Evolutionary conservation across 2,113 vertebrate genomes (phyloP).

Genomic region (Scatophagus argus): DNA sequence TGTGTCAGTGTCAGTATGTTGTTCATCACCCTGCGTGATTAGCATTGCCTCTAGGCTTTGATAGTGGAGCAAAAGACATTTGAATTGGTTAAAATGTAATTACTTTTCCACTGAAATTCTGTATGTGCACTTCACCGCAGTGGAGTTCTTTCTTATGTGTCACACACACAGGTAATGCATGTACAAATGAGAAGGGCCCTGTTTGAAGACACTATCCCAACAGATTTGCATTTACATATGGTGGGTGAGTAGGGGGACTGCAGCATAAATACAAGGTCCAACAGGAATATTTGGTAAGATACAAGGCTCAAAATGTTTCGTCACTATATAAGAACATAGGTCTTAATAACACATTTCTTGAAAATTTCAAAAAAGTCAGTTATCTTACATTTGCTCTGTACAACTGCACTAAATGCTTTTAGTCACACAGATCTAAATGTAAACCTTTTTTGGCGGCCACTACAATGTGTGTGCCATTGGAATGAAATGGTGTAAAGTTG

Average conservation of each 20-base stretch:
- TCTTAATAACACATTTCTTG: conserved; percentile 3
- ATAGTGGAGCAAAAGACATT: background rate
- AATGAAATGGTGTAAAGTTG: conserved; percentile 39
- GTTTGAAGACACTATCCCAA: conserved; percentile 58
- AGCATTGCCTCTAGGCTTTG: background rate
- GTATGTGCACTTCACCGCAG: conserved; percentile 17
- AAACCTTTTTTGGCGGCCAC: background rate
- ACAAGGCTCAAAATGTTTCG: background rate
- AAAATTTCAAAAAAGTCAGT: conserved; percentile 1
- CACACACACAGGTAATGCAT: conserved; percentile 51
- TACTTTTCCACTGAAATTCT: conserved; percentile 1
- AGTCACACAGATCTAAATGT: background rate
- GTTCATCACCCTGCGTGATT: background rate
- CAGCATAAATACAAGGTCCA: conserved; percentile 54
- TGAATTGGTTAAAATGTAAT: background rate
- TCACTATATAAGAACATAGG: too few relatives aligned
- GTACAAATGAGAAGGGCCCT: conserved; percentile 25
- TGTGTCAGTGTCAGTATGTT: background rate
- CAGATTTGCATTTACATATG: conserved; percentile 60
- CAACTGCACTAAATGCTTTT: background rate
- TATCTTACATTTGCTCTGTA: conserved; percentile 31
- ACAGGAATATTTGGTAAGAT: conserved; percentile 40
- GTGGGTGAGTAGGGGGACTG: conserved; percentile 2
- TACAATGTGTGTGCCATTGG: conserved; percentile 40
- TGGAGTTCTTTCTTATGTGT: conserved; percentile 12